Conservation (phyloP, 2,888 invertebrate genomes). For the Mesopsocus fuscifrons region DNA sequence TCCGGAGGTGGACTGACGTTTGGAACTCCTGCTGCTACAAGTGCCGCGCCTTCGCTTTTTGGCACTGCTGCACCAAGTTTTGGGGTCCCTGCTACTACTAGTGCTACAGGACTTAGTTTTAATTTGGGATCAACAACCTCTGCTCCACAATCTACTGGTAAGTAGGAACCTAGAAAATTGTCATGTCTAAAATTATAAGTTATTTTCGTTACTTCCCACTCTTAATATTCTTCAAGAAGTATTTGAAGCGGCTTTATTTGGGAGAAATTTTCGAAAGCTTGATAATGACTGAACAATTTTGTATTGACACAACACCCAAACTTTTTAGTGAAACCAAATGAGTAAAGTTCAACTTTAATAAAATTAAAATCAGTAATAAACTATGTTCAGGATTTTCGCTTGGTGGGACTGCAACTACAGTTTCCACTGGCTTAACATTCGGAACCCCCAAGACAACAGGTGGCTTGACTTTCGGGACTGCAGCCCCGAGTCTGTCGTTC, state of each 20-base stretch:
- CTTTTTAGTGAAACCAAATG: too few species aligned
- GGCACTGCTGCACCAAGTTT: not conserved
- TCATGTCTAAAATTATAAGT: too few species aligned
- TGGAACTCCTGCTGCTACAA: not conserved
- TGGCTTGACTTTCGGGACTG: not conserved
- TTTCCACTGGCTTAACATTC: constrained; percentile 19
- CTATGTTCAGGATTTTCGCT: constrained; percentile 2
- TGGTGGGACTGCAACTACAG: constrained; percentile 14
- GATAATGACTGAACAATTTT: too few species aligned
- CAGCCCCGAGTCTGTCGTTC: constrained; percentile 1
- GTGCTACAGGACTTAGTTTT: not conserved
- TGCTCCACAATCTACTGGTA: not conserved
- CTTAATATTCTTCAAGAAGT: too few species aligned
- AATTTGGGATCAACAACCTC: not conserved
- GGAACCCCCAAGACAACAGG: constrained; percentile 15
- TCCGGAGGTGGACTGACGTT: too few species aligned
- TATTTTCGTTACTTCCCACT: too few species aligned
- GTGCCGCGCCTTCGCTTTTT: not conserved
- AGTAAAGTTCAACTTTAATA: too few species aligned
- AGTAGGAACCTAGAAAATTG: too few species aligned
- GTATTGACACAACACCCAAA: too few species aligned
- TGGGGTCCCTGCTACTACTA: not conserved
- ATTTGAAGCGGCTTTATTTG: too few species aligned
- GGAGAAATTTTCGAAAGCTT: too few species aligned
- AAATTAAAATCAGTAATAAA: too few species aligned